Base-by-base conservation (phyloP, 2,797 vertebrate genomes). In the Mionectes olivaceus region DNA sequence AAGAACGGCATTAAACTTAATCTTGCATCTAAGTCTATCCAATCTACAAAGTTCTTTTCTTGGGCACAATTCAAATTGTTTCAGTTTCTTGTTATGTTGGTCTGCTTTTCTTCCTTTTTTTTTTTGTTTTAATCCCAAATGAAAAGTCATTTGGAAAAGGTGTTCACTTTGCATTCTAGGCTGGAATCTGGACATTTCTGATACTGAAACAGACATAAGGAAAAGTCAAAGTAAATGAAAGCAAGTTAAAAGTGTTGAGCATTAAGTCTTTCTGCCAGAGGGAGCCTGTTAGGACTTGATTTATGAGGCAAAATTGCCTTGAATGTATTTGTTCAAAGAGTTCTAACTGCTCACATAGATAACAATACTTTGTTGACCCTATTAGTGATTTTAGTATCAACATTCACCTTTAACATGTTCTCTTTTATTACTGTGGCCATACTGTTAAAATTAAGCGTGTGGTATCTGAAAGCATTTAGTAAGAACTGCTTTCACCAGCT, bases 31-130 rank as follows among this genome's bases (percentile, higher is more conserved):
- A 91, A 92, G 27, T 23, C 55, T 89, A 41, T 63, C 86, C 57
- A 87, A 28, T 78, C 79, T 89, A 59, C 61, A 83, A 75, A 83
- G 64, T 85, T 87, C 11, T 89, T 87, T 93, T 95, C 47, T 88
- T 86, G 70, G 59, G 49, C 32, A 67, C 39, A 67, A 79, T 77
- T 78, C 55, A 88, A 55, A 49, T 63, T 65, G 76, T 69, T 95
- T 85, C 50, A 83, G 25, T 94, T 95, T 89, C 76, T 94, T 79
- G 76, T 94, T 86, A 65, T 81, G 32, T 60, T 90, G 64, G 30
- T 63, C 56, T 93, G 53, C 37, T 22, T 89, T 88, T 50, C 12
- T 79, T 64, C 1, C 3, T 50, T 69, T 28, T 13, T 18, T 23
- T 64, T 67, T 30, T 33, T 52, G 17, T 17, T 6, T 11, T 22